Evolutionary conservation across 64 coral and sea anemone genomes (phyloP).

Genomic region (Montipora efflorescens): DNA sequence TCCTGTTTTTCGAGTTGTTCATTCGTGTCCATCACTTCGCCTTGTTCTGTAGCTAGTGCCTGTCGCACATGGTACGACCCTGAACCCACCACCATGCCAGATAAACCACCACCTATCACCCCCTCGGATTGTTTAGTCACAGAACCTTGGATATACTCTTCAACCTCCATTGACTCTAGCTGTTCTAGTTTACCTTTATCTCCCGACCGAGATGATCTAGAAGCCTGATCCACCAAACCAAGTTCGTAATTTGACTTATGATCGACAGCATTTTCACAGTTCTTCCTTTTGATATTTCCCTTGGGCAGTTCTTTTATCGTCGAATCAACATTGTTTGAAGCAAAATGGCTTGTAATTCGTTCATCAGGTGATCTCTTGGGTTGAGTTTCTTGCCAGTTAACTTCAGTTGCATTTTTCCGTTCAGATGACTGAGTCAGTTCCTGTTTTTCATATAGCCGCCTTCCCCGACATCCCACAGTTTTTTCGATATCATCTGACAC

Average conservation of each 20-base stretch:
- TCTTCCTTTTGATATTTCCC: not conserved
- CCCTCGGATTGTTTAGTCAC: not conserved
- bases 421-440: not conserved
- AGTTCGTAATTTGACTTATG: not conserved
- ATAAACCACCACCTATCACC: not conserved
- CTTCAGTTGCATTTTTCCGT: not conserved
- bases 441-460: not conserved
- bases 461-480: not conserved
- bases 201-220: not conserved
- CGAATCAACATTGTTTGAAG: not conserved
- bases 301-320: not conserved
- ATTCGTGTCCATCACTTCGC: not conserved
- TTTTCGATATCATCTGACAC: not conserved
- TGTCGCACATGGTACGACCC: no score
- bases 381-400: not conserved
- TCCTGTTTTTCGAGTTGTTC: not conserved
- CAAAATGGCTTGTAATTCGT: not conserved
- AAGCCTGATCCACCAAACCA: not conserved
- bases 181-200: not conserved
- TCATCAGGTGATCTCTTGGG: not conserved
- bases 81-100: not conserved
- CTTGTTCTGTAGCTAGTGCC: not conserved
- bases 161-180: not conserved
- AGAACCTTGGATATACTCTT: not conserved
- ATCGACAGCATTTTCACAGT: not conserved